Conservation (phyloP, 2,113 vertebrate species). For the Hiodon tergisus region DNA sequence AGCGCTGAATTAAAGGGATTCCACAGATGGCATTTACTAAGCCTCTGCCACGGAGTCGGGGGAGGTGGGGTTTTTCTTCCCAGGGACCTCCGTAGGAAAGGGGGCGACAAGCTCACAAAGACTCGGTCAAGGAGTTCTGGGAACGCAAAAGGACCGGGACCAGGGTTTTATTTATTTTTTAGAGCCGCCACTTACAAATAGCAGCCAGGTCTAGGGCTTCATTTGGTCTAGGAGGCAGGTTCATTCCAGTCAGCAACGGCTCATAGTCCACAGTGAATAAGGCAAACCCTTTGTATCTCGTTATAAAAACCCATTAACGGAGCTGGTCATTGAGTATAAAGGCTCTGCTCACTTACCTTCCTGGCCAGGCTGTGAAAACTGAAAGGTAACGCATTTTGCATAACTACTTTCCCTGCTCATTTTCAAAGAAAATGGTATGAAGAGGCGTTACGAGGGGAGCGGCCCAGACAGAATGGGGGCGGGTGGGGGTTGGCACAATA, state of each 20-base stretch:
- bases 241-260: neutral
- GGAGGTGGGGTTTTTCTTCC: constrained; percentile 4
- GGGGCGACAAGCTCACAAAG: constrained; percentile 10
- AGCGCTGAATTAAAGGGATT: constrained; percentile 31
- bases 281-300: neutral
- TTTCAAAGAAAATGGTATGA: constrained; percentile 14
- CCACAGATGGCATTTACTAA: constrained; percentile 13
- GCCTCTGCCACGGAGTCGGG: neutral
- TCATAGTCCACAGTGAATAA: neutral
- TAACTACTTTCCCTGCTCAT: neutral
- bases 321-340: neutral
- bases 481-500: constrained; percentile 19
- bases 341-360: neutral
- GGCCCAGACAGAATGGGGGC: neutral
- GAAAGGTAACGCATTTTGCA: constrained; percentile 13
- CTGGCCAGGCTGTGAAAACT: neutral
- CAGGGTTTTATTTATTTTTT: neutral
- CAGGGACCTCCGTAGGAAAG: neutral
- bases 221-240: neutral
- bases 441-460: constrained; percentile 4
- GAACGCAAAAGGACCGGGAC: neutral
- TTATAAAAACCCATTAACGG: neutral
- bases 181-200: neutral
- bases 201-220: neutral
- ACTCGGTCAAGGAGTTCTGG: neutral